Base-by-base conservation (phyloP, 2,888 invertebrate species). In the Tribolium freemani region DNA sequence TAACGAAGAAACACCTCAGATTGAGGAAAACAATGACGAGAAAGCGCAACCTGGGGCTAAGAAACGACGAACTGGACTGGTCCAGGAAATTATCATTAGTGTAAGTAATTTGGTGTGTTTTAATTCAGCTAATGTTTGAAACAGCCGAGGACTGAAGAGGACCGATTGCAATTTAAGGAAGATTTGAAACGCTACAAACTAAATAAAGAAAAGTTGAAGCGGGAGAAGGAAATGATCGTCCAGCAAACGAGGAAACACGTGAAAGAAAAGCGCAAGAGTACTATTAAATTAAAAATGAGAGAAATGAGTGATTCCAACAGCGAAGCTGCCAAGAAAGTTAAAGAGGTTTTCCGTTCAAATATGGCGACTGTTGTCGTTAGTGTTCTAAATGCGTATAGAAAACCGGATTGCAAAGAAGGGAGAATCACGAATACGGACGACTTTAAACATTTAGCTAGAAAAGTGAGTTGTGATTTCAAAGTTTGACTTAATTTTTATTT, bases 381-480 rank as follows among this genome's bases (percentile, higher is more conserved):
- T 71, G 94, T 94, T 82, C 90, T 98, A 71, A 96, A 95, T 87
- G 95, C 95, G 0, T 98, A 95, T 87, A 89, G 96, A 64, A 95
- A 94, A 82, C 91, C 93, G 0, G 94, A 93, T 76, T 98, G 97
- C 82, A 91, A 91, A 78, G 88, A 92, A 74, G 98, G 96, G 0
- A 89, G 94, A 78, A 98, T 99, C 80, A 93, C 93, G 1, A 93
- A 91, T 82, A 96, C 94, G 0, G 95, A 96, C 51, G 98, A 98
- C 86, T 96, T 98, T 86, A 97, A 97, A 85, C 96, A 97, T 88
- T 89, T 98, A 67, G 97, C 97, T 2, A 90, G 96, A 87, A 98
- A 97, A 91, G 96, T 96, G 86, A 82, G 83, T 77, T 16, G 16
- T 16, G 16, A n/a, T 48, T 44, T 38, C 8, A 11, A 13, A 3